Base-by-base conservation (phyloP, 2,113 vertebrate genomes). In the Hippoglossus stenolepis region DNA sequence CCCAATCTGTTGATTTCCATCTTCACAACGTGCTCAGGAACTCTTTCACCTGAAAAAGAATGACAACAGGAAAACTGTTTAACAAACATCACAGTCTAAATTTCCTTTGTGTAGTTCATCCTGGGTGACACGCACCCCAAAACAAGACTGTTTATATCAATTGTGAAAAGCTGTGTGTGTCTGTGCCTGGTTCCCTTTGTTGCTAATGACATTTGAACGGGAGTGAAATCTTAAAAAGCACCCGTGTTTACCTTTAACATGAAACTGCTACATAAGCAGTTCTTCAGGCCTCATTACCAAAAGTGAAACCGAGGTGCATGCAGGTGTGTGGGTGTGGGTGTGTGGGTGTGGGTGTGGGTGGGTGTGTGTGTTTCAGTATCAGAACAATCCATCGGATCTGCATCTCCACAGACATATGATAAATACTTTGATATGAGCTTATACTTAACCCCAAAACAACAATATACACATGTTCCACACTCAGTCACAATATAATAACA, bases 21-120 rank as follows among this genome's bases (percentile, higher is more conserved):
- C 62, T 53, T 89, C 9, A 94, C 59, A 95, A 72, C 1, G 81
- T 89, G 80, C 72, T 91, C 72, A 95, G 47, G 80, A 94, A 94
- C 74, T 94, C 93, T 56, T 93, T 94, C 53, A 94, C 93, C 94
- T 94, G 77, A 53, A 87, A 57, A 21, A n/a, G 51, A 49, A 18
- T 1, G 6, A 61, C 21, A 80, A n/a, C 20, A 15, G 23, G 2
- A 0, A 3, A 26, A 6, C 4, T 2, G 18, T 75, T 57, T 17
- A 51, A 17, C 15, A 18, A 81, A 58, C 31, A 24, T 23, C 43
- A 13, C 9, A n/a, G 43, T 40, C 31, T 31, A 7, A 31, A 31
- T 4, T 15, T 8, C 15, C 18, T 35, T 10, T n/a, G 51, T 2
- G 18, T 8, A 26, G 17, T 31, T 28, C 0, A 3, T 6, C 2